Evolutionary conservation across 1,140 invertebrate species (phyloP), one percentile per base, ranked within the genome.

Genomic region (Drosophila funebris): DNA sequence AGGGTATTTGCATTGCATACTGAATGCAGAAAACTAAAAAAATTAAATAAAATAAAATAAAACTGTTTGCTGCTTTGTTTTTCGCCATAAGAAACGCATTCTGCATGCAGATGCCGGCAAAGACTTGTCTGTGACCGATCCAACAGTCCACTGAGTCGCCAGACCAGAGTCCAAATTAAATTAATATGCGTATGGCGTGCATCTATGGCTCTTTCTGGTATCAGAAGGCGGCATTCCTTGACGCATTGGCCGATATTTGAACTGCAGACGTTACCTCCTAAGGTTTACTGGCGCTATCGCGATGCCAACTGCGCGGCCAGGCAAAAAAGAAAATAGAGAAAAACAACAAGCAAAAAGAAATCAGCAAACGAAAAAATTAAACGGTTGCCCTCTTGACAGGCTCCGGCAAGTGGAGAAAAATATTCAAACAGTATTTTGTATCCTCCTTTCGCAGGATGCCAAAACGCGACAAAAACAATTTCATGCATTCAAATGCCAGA

Each of bases 401-500:
- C 53, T 41, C 46, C 52, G 61, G 29, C 46, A 44, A 60, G 54
- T 13, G 29, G 37, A 14, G 48, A 29, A 11, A 52, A 79, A 84
- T 70, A 76, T 84, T 74, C 63, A 79, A 74, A 79, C 70, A 61
- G 43, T 50, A 61, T 61, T 56, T 43, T n/a, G 68, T 57, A 64
- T 61, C 73, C 77, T 87, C 76, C 50, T 9, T 9, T 63, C 44
- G 73, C 72, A 85, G 80, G 81, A 85, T 82, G 74, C 77, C 78
- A 78, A 63, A 67, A 74, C 54, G 66, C 52, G 56, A 76, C 78
- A 88, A 88, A 88, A 88, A 88, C 83, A 88, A 88, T 88, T 88
- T 79, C 72, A 60, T 79, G 64, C 84, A 88, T 89, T 83, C 83
- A 88, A 88, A 88, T 83, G 83, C 82, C 81, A 85, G 18, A 33